Conservation (phyloP, 2,888 invertebrate genomes). For the Trichacis sp. region DNA sequence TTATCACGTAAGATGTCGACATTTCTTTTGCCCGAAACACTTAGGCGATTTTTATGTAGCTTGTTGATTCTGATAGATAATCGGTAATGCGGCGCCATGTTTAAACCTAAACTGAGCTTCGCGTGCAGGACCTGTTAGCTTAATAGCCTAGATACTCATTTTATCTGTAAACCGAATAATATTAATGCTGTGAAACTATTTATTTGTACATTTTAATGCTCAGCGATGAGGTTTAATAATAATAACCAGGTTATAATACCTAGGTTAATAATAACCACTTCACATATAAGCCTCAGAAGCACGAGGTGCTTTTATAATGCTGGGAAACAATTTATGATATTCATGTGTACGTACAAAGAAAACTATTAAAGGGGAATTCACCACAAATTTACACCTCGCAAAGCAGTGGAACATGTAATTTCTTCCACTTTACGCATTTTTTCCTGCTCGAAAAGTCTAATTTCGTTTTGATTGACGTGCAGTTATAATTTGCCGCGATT, state of each 20-base stretch:
- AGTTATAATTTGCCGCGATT: no score
- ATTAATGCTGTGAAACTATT: conserved; percentile 53
- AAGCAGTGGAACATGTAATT: not conserved
- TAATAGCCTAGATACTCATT: conserved; percentile 30
- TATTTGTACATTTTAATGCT: conserved; percentile 38
- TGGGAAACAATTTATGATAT: conserved; percentile 7
- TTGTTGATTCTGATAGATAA: not conserved
- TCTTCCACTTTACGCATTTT: no score
- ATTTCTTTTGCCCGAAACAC: not conserved
- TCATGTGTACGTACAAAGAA: not conserved
- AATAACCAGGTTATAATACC: no score
- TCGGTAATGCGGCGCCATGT: not conserved
- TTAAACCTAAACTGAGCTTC: conserved; percentile 3
- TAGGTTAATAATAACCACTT: conserved; percentile 20
- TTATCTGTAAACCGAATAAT: conserved; percentile 44
- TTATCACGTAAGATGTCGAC: no score
- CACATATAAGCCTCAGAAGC: conserved; percentile 21
- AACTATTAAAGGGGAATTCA: not conserved
- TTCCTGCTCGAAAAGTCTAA: no score
- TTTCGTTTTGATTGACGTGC: no score
- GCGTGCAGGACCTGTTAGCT: conserved; percentile 24
- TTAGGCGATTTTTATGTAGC: not conserved
- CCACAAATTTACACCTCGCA: not conserved
- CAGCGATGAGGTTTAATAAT: conserved; percentile 22
- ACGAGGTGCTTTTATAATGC: conserved; percentile 16